Evolutionary conservation across 1,140 invertebrate genomes (phyloP), one percentile per base, ranked within the genome.

Genomic region (Ephestia elutella): DNA sequence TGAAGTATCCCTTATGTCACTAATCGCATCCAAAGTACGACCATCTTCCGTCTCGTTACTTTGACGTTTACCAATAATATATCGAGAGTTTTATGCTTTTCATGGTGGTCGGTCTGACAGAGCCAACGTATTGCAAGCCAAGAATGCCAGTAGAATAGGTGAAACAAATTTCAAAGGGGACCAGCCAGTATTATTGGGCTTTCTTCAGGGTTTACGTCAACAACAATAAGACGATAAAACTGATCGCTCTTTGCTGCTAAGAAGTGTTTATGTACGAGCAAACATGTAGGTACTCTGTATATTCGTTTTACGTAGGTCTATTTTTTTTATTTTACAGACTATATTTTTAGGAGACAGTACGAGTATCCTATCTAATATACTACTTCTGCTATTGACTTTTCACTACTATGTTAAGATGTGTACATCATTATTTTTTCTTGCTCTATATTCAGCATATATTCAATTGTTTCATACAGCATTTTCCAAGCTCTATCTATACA

Each of bases 211-310:
- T 68, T 57, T 17, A 17, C 56, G 58, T 60, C 51, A 64, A 69
- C 64, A 81, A 86, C 82, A 86, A 86, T 86, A 79, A 70, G 57
- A 57, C 78, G 72, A 84, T 84, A 86, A 86, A 86, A 83, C 60
- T 76, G 75, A 81, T 78, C 70, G 73, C 63, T 58, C 38, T 44
- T 10, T 44, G 38, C 10, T 44, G 38, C 38, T 4, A 44, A 44
- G 38, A 44, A 66, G 66, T 17, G 56, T 70, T 66, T 63, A 60
- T 62, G 65, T 73, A 68, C 71, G 55, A 48, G 57, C 56, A 25
- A 49, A 60, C 51, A 49, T 57, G 25, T n/a, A 54, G 21, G n/a
- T 28, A 32, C 30, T 32, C 18, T 51, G 28, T 53, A 44, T 44
- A 28, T 25, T 55, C 25, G 19, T 35, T 30, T 55, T 55, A 15